Evolutionary conservation across 2,888 invertebrate species (phyloP).

Genomic region (Himalopsyche anomala): DNA sequence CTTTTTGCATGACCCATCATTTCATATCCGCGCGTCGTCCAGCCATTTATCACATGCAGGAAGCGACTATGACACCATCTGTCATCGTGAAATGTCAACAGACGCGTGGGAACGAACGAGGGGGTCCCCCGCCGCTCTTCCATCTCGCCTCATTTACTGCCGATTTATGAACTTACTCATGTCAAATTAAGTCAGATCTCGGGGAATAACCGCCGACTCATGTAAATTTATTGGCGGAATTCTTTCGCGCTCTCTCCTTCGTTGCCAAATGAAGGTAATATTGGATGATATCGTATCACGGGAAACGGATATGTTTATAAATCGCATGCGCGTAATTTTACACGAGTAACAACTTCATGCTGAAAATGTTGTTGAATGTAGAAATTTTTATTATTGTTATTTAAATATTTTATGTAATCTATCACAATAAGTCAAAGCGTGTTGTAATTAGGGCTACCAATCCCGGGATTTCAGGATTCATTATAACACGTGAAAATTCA

Average conservation of each 20-base stretch:
- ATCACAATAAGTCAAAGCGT: no score
- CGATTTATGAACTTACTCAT: constrained; percentile 31
- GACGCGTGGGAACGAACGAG: background rate
- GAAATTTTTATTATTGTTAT: background rate
- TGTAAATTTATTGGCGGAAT: constrained; percentile 28
- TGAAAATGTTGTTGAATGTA: background rate
- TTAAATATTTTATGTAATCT: no score
- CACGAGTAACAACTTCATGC: background rate
- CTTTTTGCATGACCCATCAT: constrained; percentile 23
- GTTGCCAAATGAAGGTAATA: background rate
- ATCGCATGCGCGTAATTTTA: background rate
- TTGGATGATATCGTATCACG: constrained; percentile 1
- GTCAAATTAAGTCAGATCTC: constrained; percentile 22
- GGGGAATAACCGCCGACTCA: constrained; percentile 28
- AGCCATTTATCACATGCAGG: constrained; percentile 4
- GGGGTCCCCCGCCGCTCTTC: constrained; percentile 5
- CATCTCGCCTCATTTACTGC: constrained; percentile 19
- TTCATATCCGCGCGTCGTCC: constrained; percentile 19
- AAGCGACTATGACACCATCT: constrained; percentile 24
- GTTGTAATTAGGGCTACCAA: no score
- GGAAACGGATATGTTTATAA: background rate
- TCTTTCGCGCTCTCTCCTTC: background rate
- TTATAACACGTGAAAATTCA: no score
- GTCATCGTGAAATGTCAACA: constrained; percentile 31
- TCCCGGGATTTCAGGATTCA: no score